phyloP scores from a whole-genome alignment of 2,888 invertebrate genomes.

The Pilophorus perplexus region DNA sequence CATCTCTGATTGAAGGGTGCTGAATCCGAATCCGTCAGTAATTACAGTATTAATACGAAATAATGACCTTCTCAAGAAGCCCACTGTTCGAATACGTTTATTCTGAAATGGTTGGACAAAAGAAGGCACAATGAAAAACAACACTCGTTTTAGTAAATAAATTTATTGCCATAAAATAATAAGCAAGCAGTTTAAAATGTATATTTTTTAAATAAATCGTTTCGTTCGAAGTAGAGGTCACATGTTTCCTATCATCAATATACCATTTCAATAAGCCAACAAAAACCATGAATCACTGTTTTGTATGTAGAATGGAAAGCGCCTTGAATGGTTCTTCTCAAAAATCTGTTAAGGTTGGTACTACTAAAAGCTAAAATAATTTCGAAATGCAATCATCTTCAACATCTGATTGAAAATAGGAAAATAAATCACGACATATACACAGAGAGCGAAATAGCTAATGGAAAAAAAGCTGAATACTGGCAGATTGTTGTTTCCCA shows the following conservation, averaged over 20 bases:
- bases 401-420: neutral
- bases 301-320: no score
- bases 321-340: no score
- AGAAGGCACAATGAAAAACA: no score
- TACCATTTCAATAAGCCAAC: neutral
- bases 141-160: conserved; percentile 15
- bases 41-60: no score
- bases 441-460: conserved; percentile 1
- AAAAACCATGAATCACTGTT: no score
- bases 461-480: conserved; percentile 14
- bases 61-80: no score
- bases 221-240: conserved; percentile 35
- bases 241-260: conserved; percentile 15
- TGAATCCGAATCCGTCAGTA: no score
- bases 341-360: no score
- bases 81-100: no score
- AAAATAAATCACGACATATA: conserved; percentile 17
- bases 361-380: conserved; percentile 5
- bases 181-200: conserved; percentile 2
- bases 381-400: conserved; percentile 23
- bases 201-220: conserved; percentile 27
- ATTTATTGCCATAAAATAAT: conserved; percentile 18
- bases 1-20: no score
- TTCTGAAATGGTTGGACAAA: no score
- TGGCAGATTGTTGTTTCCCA: neutral